Base-by-base conservation (phyloP, 2,797 vertebrate genomes). In the Neostethus bicornis region DNA sequence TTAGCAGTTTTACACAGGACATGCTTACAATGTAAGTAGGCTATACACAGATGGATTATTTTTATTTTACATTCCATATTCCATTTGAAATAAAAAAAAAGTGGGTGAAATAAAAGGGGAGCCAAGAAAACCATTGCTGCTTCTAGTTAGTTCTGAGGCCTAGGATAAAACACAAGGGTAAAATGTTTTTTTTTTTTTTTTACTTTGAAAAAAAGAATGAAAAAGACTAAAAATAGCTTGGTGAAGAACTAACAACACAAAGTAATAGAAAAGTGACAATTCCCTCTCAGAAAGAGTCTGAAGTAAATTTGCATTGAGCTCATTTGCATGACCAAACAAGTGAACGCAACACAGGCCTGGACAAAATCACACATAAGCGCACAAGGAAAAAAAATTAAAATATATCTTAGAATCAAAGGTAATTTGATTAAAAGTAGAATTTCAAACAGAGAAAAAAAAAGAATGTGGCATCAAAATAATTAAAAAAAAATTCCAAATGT, bases 1-100 rank as follows among this genome's bases (percentile, higher is more conserved):
- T 94, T 95, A 95, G 92, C 83, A 84, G 85, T 93, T 94, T 94
- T 94, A 94, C 94, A 96, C 92, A 94, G 88, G 93, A 95, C 96
- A 98, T 99, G 96, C 96, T 93, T 95, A 96, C 93, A 94, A 93
- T 91, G 93, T 90, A 89, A 92, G 92, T 97, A 61, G 58, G 58
- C 49, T 61, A 94, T 95, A 96, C 95, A 96, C 92, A 93, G 90
- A 81, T 85, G 84, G 92, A 89, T 86, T 90, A 87, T 90, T 90
- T 82, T 90, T 90, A 91, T 90, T 94, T 92, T 94, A 98, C 96
- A 97, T 90, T 95, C 93, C 94, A 94, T 92, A 91, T 92, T 91
- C 75, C 90, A 92, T 91, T 91, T 64, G 79, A 84, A 81, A 70
- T 49, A 14, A 11, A 81, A 84, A 63, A 70, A 74, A 83, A 77